A percentile compares a stretch with the other conserved stretches of the same genome.
These are phyloP conservation scores for Zeugodacus cucurbitae DNA, from an alignment of 1,140 invertebrate species.

Conservation along the genomic window DNA sequence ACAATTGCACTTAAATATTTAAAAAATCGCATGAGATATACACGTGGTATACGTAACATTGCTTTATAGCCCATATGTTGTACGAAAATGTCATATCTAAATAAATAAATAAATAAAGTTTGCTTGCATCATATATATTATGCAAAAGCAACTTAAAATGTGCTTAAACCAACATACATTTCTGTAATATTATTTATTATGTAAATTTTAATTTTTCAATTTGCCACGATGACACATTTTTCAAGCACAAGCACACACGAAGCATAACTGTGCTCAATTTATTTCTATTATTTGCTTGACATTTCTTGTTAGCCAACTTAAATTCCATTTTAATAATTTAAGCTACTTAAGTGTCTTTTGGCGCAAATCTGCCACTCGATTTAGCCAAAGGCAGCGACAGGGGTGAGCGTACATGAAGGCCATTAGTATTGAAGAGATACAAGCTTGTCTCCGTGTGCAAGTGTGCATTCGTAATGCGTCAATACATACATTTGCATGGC, in stretches of 20 bases:
- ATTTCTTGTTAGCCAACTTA: not conserved
- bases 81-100: no score
- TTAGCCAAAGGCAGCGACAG: not conserved
- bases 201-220: not conserved
- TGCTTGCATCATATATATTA: not conserved
- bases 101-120: no score
- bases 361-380: not conserved
- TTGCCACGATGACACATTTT: not conserved
- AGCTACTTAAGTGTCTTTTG: not conserved
- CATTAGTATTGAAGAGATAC: not conserved
- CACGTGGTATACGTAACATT: not conserved
- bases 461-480: not conserved
- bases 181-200: not conserved
- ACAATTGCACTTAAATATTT: no score
- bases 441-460: not conserved
- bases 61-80: no score
- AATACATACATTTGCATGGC: not conserved
- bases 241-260: not conserved
- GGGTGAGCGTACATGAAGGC: not conserved
- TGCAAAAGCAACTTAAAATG: not conserved
- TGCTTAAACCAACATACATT: not conserved
- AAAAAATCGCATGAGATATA: not conserved
- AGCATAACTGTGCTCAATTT: not conserved
- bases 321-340: constrained; percentile 11
- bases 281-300: no score